These are phyloP conservation scores for Andrena dorsata DNA, from an alignment of 2,888 invertebrate species.

Conservation along the genomic window DNA sequence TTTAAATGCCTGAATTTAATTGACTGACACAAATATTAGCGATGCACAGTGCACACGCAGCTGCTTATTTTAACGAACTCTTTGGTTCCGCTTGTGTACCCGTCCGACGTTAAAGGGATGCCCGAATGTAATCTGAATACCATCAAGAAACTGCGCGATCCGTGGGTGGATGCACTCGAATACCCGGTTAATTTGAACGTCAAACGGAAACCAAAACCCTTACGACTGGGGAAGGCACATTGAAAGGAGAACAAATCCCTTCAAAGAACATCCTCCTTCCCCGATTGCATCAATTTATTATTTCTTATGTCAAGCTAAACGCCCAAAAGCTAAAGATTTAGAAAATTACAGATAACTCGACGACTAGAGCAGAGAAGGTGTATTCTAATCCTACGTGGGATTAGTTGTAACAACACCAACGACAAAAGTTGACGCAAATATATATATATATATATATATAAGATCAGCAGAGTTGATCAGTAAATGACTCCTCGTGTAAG, in stretches of 20 bases:
- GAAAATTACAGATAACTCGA: too few species aligned
- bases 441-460: too few species aligned
- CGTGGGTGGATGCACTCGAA: slow-evolving; percentile 81
- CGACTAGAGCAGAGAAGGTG: too few species aligned
- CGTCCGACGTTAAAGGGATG: slow-evolving; percentile 59
- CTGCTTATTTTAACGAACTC: slow-evolving; percentile 70
- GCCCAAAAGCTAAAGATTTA: too few species aligned
- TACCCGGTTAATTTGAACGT: slow-evolving; percentile 75
- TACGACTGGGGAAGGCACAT: slow-evolving; percentile 36
- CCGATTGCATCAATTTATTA: background rate
- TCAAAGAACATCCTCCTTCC: background rate
- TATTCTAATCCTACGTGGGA: too few species aligned
- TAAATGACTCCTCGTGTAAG: too few species aligned
- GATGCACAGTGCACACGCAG: slow-evolving; percentile 59
- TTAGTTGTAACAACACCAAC: too few species aligned
- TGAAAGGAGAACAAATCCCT: background rate
- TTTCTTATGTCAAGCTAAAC: too few species aligned
- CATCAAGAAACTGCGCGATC: slow-evolving; percentile 69
- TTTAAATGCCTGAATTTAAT: background rate
- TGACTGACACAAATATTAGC: slow-evolving; percentile 46
- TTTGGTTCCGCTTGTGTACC: slow-evolving; percentile 56
- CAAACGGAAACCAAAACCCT: slow-evolving; percentile 53
- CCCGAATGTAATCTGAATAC: slow-evolving; percentile 79
- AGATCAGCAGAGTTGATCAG: too few species aligned
- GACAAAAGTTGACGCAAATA: too few species aligned